Evolutionary conservation across 2,888 invertebrate species (phyloP).

Genomic region (Mactromeris polynyma): DNA sequence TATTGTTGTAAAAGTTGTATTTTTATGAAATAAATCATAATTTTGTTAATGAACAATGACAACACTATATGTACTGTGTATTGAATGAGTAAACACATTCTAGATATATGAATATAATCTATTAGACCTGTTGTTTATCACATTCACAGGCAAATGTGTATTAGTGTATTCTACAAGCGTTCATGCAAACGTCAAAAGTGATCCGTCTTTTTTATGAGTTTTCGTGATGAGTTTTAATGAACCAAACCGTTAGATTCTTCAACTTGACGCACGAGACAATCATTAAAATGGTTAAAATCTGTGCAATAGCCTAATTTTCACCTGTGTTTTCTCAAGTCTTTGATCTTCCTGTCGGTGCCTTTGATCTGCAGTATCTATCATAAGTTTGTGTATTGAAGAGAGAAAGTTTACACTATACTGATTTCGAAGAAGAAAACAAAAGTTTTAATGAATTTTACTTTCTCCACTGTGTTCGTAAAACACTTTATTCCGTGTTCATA

Average conservation of each 20-base stretch:
- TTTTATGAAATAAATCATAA: neutral
- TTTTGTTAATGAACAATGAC: neutral
- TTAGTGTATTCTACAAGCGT: neutral
- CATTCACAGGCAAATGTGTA: neutral
- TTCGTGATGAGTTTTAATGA: conserved; percentile 1
- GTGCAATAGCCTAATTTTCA: neutral
- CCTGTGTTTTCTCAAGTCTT: conserved; percentile 26
- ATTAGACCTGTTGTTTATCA: neutral
- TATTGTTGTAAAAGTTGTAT: neutral
- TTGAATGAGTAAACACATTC: neutral
- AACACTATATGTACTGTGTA: neutral
- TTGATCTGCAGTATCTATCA: conserved; percentile 11
- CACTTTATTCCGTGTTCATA: no score
- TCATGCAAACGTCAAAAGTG: neutral
- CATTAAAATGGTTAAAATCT: neutral
- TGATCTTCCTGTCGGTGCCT: conserved; percentile 32
- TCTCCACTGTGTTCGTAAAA: no score
- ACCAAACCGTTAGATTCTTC: neutral
- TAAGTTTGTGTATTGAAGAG: conserved; percentile 12
- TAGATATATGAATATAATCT: neutral
- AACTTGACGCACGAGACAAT: neutral
- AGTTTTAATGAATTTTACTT: no score
- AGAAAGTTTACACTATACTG: neutral
- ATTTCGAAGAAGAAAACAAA: neutral
- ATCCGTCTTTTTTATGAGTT: conserved; percentile 16